Conservation (phyloP, 2,797 vertebrate genomes). For the Danio choprae region DNA sequence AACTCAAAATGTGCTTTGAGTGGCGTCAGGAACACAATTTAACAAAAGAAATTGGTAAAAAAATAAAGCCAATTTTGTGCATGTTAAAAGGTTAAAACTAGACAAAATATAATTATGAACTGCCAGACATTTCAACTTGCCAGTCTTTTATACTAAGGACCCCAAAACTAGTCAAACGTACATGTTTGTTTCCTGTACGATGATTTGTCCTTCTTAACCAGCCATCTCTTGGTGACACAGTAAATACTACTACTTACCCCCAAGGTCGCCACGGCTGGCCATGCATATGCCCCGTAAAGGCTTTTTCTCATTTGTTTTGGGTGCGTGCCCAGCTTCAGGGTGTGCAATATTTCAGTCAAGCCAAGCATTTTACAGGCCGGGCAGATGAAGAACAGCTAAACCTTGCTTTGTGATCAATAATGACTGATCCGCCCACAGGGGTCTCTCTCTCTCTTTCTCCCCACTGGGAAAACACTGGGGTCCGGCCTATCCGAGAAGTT, state of each 20-base stretch:
- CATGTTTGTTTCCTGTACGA: neutral
- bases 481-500: neutral
- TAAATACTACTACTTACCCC: slow-evolving; percentile 61
- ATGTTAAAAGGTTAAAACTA: too few species aligned
- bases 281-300: slow-evolving; percentile 57
- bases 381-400: slow-evolving; percentile 50
- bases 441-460: slow-evolving; percentile 19
- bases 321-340: slow-evolving; percentile 65
- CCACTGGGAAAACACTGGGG: slow-evolving; percentile 1
- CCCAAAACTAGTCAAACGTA: neutral
- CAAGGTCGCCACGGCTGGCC: slow-evolving; percentile 48
- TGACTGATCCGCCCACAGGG: slow-evolving; percentile 60
- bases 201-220: slow-evolving; percentile 12
- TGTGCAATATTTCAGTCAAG: slow-evolving; percentile 69
- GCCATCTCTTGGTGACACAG: slow-evolving; percentile 32
- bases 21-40: too few species aligned
- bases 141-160: neutral
- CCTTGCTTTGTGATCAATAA: slow-evolving; percentile 62
- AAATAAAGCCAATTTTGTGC: too few species aligned
- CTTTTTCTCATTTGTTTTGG: slow-evolving; percentile 69
- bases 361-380: slow-evolving; percentile 66
- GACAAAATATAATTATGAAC: neutral
- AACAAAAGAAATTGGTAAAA: too few species aligned
- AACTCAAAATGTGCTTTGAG: too few species aligned
- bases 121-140: neutral